Conservation (phyloP, 64 coral and sea anemone genomes). For the Stichodactyla helianthus region DNA sequence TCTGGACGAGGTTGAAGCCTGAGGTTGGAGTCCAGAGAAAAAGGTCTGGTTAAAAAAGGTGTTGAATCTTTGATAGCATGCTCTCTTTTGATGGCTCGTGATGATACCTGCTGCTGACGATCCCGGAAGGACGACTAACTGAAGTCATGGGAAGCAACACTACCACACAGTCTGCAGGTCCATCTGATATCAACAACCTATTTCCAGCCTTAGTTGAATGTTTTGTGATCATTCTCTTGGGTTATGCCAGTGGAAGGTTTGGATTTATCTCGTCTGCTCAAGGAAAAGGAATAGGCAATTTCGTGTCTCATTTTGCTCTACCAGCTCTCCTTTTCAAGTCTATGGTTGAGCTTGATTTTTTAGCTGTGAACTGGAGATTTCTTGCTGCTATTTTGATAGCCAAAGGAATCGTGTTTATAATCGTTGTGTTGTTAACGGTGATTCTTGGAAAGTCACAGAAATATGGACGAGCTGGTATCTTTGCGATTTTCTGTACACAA, state of each 20-base stretch:
- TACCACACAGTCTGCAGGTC: neutral
- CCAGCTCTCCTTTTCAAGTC: constrained; percentile 74
- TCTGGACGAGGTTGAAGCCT: neutral
- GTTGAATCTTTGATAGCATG: neutral
- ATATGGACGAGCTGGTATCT: constrained; percentile 88
- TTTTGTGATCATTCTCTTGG: constrained; percentile 70
- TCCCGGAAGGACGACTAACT: neutral
- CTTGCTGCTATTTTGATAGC: constrained; percentile 63
- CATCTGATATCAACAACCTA: constrained; percentile 46
- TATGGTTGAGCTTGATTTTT: constrained; percentile 68
- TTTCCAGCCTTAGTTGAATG: constrained; percentile 74
- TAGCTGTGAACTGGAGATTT: constrained; percentile 77
- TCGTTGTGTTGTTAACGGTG: constrained; percentile 58
- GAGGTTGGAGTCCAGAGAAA: too few species aligned
- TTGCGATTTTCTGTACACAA: constrained; percentile 72
- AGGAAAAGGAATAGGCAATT: constrained; percentile 71
- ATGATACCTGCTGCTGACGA: neutral
- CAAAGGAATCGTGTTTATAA: constrained; percentile 66
- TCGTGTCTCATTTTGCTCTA: constrained; percentile 55
- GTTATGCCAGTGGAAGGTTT: constrained; percentile 76
- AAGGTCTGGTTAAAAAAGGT: too few species aligned
- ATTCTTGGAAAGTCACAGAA: constrained; percentile 48
- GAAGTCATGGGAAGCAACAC: neutral
- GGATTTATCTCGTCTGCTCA: constrained; percentile 70
- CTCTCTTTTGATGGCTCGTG: neutral